Evolutionary conservation across 1,140 invertebrate species (phyloP).

Genomic region (Zaprionus gabonicus): DNA sequence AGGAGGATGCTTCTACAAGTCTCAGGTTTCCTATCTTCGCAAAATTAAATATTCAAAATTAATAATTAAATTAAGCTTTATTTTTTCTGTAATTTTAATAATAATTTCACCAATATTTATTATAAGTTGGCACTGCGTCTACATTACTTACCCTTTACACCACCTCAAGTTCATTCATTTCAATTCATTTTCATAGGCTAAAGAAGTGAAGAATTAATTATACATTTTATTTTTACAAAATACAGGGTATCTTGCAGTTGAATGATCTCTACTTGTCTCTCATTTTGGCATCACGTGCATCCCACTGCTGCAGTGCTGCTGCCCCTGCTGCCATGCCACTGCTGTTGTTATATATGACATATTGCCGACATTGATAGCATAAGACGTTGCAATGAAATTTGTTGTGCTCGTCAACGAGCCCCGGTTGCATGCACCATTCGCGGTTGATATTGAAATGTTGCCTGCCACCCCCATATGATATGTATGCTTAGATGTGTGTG

Average conservation of each 20-base stretch:
- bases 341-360: constrained; percentile 75
- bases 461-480: constrained; percentile 14
- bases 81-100: no score
- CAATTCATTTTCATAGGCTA: no score
- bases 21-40: no score
- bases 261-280: background rate
- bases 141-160: no score
- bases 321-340: constrained; percentile 25
- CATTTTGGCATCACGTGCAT: constrained; percentile 67
- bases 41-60: no score
- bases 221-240: background rate
- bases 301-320: constrained; percentile 44
- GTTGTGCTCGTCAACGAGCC: constrained; percentile 76
- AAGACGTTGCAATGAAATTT: constrained; percentile 79
- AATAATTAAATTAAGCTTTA: no score
- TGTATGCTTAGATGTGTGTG: background rate
- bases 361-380: constrained; percentile 79
- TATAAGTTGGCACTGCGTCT: no score
- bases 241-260: background rate
- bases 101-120: no score
- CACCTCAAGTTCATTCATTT: no score
- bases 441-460: constrained; percentile 23
- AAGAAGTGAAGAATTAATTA: no score
- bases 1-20: background rate
- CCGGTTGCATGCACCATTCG: constrained; percentile 6